Conservation (phyloP, 2,113 vertebrate genomes). For the Entelurus aequoreus region DNA sequence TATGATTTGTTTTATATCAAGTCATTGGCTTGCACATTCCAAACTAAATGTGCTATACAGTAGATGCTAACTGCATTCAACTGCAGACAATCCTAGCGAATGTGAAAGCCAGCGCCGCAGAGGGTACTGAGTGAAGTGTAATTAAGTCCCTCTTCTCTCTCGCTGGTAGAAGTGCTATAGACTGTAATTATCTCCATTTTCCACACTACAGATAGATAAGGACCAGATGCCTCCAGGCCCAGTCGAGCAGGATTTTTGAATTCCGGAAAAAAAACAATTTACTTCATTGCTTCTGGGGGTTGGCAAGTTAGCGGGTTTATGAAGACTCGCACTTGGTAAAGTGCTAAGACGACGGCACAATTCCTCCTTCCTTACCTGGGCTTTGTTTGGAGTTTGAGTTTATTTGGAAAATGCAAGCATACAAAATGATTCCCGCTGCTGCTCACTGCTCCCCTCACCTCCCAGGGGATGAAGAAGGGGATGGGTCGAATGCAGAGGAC, state of each 20-base stretch:
- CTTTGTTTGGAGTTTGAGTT: no score
- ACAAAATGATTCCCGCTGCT: no score
- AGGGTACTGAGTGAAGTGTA: slow-evolving; percentile 33
- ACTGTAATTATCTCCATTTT: slow-evolving; percentile 59
- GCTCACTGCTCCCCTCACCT: no score
- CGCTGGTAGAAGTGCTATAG: slow-evolving; percentile 24
- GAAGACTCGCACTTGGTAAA: no score
- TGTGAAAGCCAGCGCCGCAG: slow-evolving; percentile 18
- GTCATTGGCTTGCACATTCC: not conserved
- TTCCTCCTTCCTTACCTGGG: no score
- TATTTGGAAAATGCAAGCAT: no score
- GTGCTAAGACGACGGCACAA: no score
- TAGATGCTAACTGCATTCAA: not conserved
- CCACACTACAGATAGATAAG: slow-evolving; percentile 43
- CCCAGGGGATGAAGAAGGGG: no score
- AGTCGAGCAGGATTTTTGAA: slow-evolving; percentile 38
- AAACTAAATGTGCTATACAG: not conserved
- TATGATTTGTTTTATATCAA: no score
- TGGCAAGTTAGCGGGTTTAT: no score
- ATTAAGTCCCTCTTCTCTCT: slow-evolving; percentile 42
- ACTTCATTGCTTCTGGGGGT: slow-evolving; percentile 43
- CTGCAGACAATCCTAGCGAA: not conserved
- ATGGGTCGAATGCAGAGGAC: no score
- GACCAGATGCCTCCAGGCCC: slow-evolving; percentile 43
- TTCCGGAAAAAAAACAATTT: slow-evolving; percentile 8